Evolutionary conservation across 2,113 vertebrate species (phyloP).

Genomic region (Clarias gariepinus): DNA sequence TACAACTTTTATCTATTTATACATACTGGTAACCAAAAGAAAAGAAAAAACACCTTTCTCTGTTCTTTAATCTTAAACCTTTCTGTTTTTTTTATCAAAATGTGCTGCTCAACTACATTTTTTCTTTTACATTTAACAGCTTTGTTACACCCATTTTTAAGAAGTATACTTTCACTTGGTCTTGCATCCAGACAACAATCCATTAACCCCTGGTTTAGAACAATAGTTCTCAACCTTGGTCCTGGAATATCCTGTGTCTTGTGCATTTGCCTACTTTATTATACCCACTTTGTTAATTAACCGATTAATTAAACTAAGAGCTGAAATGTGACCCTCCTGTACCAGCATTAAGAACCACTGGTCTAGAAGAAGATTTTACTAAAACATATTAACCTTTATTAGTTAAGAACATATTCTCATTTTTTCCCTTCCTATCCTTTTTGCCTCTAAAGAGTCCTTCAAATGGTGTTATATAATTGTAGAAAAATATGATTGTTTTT

Average conservation of each 20-base stretch:
- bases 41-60: background rate
- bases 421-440: no score
- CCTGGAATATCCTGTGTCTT: no score
- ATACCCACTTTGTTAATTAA: no score
- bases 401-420: background rate
- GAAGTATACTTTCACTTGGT: background rate
- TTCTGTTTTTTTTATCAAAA: background rate
- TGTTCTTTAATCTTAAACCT: background rate
- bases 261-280: no score
- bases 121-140: background rate
- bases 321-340: no score
- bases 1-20: background rate
- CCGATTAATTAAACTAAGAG: no score
- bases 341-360: no score
- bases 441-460: background rate
- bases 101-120: background rate
- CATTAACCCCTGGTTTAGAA: background rate
- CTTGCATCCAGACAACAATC: background rate
- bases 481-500: background rate
- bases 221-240: no score
- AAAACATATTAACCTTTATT: background rate
- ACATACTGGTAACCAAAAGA: background rate
- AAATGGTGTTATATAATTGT: background rate
- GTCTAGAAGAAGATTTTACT: background rate
- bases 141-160: background rate